Evolutionary conservation across 92 coral and sea anemone genomes (phyloP).

Genomic region (Palythoa caribaeorum): DNA sequence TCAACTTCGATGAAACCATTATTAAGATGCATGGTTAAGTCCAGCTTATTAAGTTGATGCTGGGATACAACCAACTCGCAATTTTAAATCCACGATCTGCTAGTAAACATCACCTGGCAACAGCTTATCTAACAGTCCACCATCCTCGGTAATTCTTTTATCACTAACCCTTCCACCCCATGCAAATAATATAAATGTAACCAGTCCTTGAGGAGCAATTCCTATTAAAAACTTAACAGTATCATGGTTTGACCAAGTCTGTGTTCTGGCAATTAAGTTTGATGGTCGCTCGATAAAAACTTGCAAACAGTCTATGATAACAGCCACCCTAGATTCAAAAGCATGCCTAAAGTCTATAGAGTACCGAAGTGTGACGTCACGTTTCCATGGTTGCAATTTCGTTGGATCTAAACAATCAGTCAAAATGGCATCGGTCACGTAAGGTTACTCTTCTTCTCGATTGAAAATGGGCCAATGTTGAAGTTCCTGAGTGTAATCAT

Average conservation of each 20-base stretch:
- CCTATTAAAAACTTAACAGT: constrained; percentile 67
- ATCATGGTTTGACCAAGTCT: constrained; percentile 67
- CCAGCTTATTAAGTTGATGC: constrained; percentile 36
- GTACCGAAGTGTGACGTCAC: constrained; percentile 40
- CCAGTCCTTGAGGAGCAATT: constrained; percentile 64
- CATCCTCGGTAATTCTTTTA: constrained; percentile 58
- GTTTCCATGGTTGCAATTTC: constrained; percentile 56
- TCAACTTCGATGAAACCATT: constrained; percentile 39
- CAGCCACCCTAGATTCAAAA: constrained; percentile 53
- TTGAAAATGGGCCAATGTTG: constrained; percentile 52
- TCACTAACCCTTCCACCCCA: constrained; percentile 71
- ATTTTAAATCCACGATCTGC: neutral
- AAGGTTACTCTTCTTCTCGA: constrained; percentile 39
- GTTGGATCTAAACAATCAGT: constrained; percentile 48
- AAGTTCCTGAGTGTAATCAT: constrained; percentile 49
- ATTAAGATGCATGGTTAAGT: constrained; percentile 29
- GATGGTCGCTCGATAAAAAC: constrained; percentile 60
- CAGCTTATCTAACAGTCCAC: constrained; percentile 51
- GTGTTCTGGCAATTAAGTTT: constrained; percentile 55
- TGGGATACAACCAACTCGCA: constrained; percentile 40
- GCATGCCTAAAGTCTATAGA: constrained; percentile 38
- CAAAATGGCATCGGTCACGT: constrained; percentile 19
- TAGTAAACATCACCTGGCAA: constrained; percentile 11
- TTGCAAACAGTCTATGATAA: constrained; percentile 58
- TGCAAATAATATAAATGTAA: constrained; percentile 61